Conservation (phyloP, 2,797 vertebrate species). For the Hyperoplus lanceolatus region DNA sequence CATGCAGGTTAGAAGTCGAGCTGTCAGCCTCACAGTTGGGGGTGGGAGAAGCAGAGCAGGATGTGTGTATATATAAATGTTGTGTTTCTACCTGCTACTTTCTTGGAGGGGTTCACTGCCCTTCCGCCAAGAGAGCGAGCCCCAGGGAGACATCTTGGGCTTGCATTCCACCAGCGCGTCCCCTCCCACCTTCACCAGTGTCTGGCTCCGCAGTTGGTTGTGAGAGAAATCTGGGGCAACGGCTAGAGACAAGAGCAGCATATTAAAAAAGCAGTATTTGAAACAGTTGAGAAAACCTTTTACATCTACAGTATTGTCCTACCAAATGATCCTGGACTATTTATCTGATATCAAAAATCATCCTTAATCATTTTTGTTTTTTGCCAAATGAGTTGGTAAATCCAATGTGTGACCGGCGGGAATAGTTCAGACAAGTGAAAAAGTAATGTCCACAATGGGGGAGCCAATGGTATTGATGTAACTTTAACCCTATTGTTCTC, state of each 20-base stretch:
- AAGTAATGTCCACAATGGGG: neutral
- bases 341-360: constrained; percentile 21
- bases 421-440: neutral
- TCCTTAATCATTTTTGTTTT: neutral
- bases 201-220: constrained; percentile 91
- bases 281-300: constrained; percentile 19
- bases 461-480: constrained; percentile 7
- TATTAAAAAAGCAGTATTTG: constrained; percentile 45
- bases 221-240: constrained; percentile 95
- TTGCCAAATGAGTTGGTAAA: constrained; percentile 17
- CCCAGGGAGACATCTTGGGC: constrained; percentile 96
- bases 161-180: constrained; percentile 95
- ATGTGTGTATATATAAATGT: constrained; percentile 2
- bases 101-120: constrained; percentile 89
- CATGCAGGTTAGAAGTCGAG: constrained; percentile 1
- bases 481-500: constrained; percentile 19
- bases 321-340: constrained; percentile 19
- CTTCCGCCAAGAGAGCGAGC: constrained; percentile 94
- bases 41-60: constrained; percentile 17
- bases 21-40: neutral
- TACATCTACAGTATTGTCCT: constrained; percentile 22
- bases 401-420: neutral
- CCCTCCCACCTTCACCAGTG: constrained; percentile 93
- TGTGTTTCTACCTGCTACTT: constrained; percentile 89
- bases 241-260: constrained; percentile 84